These are phyloP conservation scores for Takifugu rubripes DNA, from an alignment of 2,797 vertebrate species.

Conservation along the genomic window DNA sequence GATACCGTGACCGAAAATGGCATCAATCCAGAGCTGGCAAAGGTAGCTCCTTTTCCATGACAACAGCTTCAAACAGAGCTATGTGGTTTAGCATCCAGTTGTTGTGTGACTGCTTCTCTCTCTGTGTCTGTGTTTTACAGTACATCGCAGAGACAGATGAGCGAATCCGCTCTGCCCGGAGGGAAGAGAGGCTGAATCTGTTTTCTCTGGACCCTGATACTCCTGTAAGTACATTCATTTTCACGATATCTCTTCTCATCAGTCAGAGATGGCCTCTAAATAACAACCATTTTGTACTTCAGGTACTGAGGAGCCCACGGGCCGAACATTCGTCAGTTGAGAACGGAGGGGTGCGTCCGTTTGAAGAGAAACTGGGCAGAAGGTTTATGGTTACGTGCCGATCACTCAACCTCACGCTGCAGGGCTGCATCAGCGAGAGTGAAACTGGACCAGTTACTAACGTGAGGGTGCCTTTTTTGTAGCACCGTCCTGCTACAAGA, in stretches of 20 bases:
- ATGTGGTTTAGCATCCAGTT: background rate
- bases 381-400: slow-evolving; percentile 88
- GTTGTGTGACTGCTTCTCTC: slow-evolving; percentile 1
- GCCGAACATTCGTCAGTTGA: slow-evolving; percentile 76
- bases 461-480: slow-evolving; percentile 67
- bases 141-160: slow-evolving; percentile 96
- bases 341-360: slow-evolving; percentile 75
- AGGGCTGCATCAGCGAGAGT: slow-evolving; percentile 88
- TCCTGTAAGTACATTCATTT: slow-evolving; percentile 74
- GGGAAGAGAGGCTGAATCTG: slow-evolving; percentile 87
- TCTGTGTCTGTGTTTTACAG: slow-evolving; percentile 59
- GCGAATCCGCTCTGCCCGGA: slow-evolving; percentile 81
- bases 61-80: background rate
- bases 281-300: background rate
- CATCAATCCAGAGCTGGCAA: slow-evolving; percentile 89
- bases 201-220: slow-evolving; percentile 95
- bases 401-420: slow-evolving; percentile 88
- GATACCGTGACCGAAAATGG: slow-evolving; percentile 82
- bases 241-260: too few species aligned
- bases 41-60: slow-evolving; percentile 71
- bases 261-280: background rate
- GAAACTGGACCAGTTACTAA: slow-evolving; percentile 89
- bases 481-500: background rate
- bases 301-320: slow-evolving; percentile 84
- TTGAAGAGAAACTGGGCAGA: slow-evolving; percentile 89